Evolutionary conservation across 64 coral and sea anemone species (phyloP), one percentile per base, ranked within the genome.

Genomic region (Stylophora pistillata): DNA sequence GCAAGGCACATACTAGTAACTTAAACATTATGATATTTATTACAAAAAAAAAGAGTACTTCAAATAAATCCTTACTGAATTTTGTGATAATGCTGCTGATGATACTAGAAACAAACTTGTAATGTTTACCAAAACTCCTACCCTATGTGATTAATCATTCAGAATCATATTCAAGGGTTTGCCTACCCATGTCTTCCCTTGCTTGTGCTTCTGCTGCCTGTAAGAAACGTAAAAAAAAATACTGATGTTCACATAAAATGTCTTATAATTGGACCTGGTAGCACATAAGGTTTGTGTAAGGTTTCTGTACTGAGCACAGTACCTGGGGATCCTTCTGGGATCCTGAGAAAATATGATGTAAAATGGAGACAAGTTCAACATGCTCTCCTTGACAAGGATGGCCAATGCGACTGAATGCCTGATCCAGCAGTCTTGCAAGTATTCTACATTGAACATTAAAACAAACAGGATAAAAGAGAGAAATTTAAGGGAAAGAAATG

Each of bases 341-440:
- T 33, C 69, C 61, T 27, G 30, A n/a, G 28, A 11, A 69, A 53
- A 84, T 33, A 64, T 84, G 80, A 4, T 84, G 80, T 18, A 84
- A 84, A 47, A 84, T 84, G 26, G 80, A 32, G 18, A 84, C 62
- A 53, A 84, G 80, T n/a, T 84, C 32, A 21, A 25, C 2, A 37
- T 84, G 80, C 27, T 84, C 60, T 84, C 80, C 80, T 14, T 2
- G 23, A 23, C 61, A 84, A 52, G 80, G 60, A 70, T 52, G 80
- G 12, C 80, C 62, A 5, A 84, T 69, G 15, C 47, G 61, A 53
- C 54, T n/a, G 37, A 84, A 84, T 53, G 80, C 80, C 53, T 84
- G 34, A 25, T 70, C 53, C 15, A 84, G 61, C 33, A 70, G 34
- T 62, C 32, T 68, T 16, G 62, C 34, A 25, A 84, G 5, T 23